phyloP scores from a whole-genome alignment of 2,797 vertebrate species.

The Loris lydekkerianus region DNA sequence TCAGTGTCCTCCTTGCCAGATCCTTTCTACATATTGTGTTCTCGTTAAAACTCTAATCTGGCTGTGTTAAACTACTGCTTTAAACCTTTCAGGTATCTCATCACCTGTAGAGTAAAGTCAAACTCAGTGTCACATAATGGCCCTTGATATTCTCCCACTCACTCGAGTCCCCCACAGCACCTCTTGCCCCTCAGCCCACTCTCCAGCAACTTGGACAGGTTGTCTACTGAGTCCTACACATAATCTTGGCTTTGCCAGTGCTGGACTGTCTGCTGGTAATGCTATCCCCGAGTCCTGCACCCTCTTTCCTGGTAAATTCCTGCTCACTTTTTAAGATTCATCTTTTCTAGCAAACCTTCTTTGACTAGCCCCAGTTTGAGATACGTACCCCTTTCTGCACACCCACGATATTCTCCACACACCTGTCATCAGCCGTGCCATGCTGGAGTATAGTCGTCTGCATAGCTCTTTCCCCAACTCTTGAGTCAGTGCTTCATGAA shows the following conservation, averaged over 20 bases:
- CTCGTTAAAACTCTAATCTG: background rate
- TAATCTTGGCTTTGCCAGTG: background rate
- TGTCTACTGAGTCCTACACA: background rate
- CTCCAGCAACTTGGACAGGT: background rate
- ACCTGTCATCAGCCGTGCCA: background rate
- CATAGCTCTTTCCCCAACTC: background rate
- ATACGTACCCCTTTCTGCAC: background rate
- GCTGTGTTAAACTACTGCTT: background rate
- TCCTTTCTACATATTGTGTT: background rate
- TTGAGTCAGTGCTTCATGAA: background rate
- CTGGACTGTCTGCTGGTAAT: background rate
- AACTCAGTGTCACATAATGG: background rate
- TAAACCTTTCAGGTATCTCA: background rate
- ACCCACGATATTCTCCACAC: background rate
- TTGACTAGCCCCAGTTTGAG: background rate
- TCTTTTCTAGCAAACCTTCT: background rate
- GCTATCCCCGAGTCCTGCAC: background rate
- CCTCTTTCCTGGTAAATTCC: background rate
- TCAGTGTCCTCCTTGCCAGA: background rate
- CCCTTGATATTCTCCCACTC: background rate
- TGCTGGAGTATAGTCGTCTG: background rate
- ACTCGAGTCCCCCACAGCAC: background rate
- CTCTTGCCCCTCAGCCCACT: background rate
- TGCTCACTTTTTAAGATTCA: background rate
- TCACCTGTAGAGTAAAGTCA: background rate